phyloP scores from a whole-genome alignment of 1,140 invertebrate species.

The Aporrectodea caliginosa region DNA sequence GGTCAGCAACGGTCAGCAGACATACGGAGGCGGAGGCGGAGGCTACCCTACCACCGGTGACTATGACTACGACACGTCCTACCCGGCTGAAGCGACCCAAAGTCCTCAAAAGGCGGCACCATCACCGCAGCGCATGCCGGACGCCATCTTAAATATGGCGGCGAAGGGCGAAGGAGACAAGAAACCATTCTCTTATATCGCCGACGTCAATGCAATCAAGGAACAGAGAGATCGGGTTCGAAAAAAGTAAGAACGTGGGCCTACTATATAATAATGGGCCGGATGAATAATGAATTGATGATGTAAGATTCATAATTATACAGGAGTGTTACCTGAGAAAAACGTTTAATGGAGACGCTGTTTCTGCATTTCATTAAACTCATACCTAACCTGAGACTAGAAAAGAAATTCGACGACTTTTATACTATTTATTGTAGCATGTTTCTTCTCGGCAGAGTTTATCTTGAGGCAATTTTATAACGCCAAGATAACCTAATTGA shows the following conservation, averaged over 20 bases:
- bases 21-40: not conserved
- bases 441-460: too few species aligned
- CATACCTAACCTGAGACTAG: not conserved
- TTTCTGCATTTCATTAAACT: not conserved
- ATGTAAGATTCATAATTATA: not conserved
- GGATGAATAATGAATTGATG: not conserved
- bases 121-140: constrained; percentile 18
- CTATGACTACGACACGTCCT: not conserved
- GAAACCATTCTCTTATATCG: constrained; percentile 31
- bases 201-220: constrained; percentile 28
- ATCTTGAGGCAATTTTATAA: too few species aligned
- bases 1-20: not conserved
- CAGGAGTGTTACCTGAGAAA: not conserved
- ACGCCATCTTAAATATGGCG: constrained; percentile 34
- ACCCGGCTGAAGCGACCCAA: not conserved
- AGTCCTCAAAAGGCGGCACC: not conserved
- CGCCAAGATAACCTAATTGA: too few species aligned
- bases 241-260: constrained; percentile 17
- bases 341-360: not conserved
- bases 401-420: not conserved
- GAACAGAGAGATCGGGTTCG: constrained; percentile 28
- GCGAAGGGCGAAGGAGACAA: constrained; percentile 28
- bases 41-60: not conserved
- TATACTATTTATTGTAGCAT: not conserved
- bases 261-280: not conserved